phyloP scores from a whole-genome alignment of 2,888 invertebrate species.

The Axea sp. region DNA sequence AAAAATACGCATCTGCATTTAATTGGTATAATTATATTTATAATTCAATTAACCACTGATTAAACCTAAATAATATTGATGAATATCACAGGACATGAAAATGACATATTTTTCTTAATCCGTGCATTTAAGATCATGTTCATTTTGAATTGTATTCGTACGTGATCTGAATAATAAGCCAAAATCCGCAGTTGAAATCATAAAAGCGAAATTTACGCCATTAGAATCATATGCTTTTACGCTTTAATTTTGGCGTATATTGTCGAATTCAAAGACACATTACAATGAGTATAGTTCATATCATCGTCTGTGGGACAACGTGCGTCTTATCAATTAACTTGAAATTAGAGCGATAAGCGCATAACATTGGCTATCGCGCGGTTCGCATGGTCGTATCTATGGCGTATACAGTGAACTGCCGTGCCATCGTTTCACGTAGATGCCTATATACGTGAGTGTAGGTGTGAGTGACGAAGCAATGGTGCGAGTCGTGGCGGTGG shows the following conservation, averaged over 20 bases:
- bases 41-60: no score
- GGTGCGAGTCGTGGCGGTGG: slow-evolving; percentile 73
- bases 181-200: background rate
- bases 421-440: slow-evolving; percentile 49
- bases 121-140: no score
- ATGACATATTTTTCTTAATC: no score
- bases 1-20: no score
- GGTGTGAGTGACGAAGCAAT: slow-evolving; percentile 58
- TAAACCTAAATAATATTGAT: no score
- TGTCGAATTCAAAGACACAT: slow-evolving; percentile 32
- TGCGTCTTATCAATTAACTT: slow-evolving; percentile 66
- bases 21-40: no score
- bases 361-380: slow-evolving; percentile 64
- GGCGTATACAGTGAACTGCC: slow-evolving; percentile 25
- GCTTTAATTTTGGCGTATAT: slow-evolving; percentile 28
- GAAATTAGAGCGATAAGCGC: slow-evolving; percentile 73
- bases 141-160: no score
- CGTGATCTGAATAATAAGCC: no score
- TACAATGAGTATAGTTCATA: slow-evolving; percentile 39
- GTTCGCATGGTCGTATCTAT: slow-evolving; percentile 64
- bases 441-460: slow-evolving; percentile 36
- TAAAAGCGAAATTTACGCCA: background rate
- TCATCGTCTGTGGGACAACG: slow-evolving; percentile 50
- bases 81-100: no score
- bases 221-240: slow-evolving; percentile 7